Percentiles rank a stretch among this genome's conserved stretches.
Evolutionary conservation across 1,140 invertebrate genomes (phyloP).

Genomic region (Helicoverpa armigera): DNA sequence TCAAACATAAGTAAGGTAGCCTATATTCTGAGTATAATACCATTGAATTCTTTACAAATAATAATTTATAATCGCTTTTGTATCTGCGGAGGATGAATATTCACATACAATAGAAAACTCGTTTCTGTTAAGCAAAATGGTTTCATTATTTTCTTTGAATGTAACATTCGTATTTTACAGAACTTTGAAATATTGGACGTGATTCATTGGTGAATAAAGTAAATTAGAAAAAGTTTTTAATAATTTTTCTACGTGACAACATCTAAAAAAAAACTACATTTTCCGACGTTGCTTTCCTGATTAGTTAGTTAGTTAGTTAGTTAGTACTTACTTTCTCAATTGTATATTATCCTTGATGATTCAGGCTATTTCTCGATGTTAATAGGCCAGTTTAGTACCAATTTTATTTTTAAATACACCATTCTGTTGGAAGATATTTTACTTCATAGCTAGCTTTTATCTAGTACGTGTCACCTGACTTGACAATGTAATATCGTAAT

Average conservation of each 20-base stretch:
- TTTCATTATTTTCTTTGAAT: constrained; percentile 43
- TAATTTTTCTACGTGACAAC: no score
- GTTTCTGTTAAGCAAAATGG: constrained; percentile 33
- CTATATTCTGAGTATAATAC: background rate
- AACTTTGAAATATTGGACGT: constrained; percentile 7
- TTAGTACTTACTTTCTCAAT: no score
- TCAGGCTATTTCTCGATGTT: no score
- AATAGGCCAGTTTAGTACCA: no score
- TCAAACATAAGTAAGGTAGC: no score
- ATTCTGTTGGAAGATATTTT: background rate
- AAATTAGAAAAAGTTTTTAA: no score
- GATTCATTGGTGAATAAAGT: background rate
- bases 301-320: no score
- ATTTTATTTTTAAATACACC: no score
- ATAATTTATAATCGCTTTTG: constrained; percentile 35
- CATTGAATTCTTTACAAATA: constrained; percentile 9
- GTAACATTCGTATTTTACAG: background rate
- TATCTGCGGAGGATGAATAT: constrained; percentile 1
- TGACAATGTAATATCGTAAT: constrained; percentile 35
- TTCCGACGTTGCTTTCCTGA: no score
- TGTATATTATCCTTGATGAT: no score
- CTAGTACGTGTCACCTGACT: constrained; percentile 13
- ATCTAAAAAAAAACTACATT: no score
- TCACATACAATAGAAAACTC: constrained; percentile 39
- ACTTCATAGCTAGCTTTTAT: background rate